phyloP scores from a whole-genome alignment of 2,888 invertebrate species.

The Mesopsocus fuscifrons region DNA sequence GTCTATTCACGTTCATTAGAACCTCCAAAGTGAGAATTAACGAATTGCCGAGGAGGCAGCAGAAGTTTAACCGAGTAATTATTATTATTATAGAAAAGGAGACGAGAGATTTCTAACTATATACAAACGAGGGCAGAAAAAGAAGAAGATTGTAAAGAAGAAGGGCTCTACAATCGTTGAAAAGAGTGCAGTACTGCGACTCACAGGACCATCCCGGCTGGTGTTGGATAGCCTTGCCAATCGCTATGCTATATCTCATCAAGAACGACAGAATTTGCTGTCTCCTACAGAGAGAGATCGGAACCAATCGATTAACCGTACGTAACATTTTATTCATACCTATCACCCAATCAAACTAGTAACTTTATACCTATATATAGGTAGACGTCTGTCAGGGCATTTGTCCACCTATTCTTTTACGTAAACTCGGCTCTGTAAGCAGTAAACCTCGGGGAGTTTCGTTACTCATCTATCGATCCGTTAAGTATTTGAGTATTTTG shows the following conservation, averaged over 20 bases:
- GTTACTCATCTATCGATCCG: too few species aligned
- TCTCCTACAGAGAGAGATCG: constrained; percentile 46
- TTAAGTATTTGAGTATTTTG: too few species aligned
- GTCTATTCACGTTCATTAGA: neutral
- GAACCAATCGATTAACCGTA: constrained; percentile 27
- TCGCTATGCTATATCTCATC: constrained; percentile 44
- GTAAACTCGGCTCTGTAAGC: too few species aligned
- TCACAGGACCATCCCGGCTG: constrained; percentile 41
- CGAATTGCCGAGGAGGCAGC: too few species aligned
- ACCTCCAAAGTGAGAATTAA: neutral
- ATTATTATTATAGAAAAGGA: constrained; percentile 31
- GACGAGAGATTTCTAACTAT: constrained; percentile 47
- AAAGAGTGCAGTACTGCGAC: constrained; percentile 40
- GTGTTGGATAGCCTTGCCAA: constrained; percentile 40
- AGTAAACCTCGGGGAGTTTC: too few species aligned
- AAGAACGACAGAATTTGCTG: constrained; percentile 48
- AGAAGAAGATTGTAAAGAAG: too few species aligned
- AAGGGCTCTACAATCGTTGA: constrained; percentile 46
- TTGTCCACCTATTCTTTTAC: too few species aligned
- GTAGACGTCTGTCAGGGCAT: too few species aligned
- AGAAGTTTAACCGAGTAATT: too few species aligned
- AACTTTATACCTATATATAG: too few species aligned
- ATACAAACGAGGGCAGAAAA: constrained; percentile 45
- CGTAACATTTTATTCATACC: constrained; percentile 11
- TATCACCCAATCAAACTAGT: too few species aligned